These are phyloP conservation scores for Perccottus glenii DNA, from an alignment of 2,113 vertebrate genomes.

Conservation along the genomic window DNA sequence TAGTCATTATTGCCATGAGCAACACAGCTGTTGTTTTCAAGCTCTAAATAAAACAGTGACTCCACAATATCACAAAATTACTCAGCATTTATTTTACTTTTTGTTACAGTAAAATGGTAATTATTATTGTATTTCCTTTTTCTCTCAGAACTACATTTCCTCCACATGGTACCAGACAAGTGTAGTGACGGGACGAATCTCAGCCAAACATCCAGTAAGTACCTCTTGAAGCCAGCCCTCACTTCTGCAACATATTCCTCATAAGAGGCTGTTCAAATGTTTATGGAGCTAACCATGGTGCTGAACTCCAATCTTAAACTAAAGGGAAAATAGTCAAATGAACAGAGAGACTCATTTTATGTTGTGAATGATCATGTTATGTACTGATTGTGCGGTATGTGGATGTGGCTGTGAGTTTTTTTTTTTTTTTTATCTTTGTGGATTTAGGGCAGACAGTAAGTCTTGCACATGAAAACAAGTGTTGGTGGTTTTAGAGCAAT, in stretches of 20 bases:
- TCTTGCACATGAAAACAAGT: not conserved
- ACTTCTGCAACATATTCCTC: not conserved
- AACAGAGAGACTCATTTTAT: too few relatives aligned
- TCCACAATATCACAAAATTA: not conserved
- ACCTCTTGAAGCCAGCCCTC: not conserved
- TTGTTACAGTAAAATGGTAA: not conserved
- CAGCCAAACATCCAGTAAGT: conserved; percentile 82
- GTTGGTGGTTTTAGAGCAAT: conserved; percentile 1
- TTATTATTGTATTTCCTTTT: conserved; percentile 56
- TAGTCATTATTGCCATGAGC: conserved; percentile 1
- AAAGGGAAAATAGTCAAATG: not conserved
- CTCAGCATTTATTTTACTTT: not conserved
- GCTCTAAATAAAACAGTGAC: not conserved
- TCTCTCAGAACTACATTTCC: conserved; percentile 71
- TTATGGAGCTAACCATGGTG: conserved; percentile 49
- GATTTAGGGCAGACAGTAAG: not conserved
- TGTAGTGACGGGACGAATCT: conserved; percentile 88
- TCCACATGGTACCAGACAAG: conserved; percentile 83
- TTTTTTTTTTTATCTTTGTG: not conserved
- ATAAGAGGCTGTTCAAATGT: not conserved
- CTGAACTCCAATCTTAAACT: conserved; percentile 31
- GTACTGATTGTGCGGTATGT: too few relatives aligned
- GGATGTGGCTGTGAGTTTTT: too few relatives aligned
- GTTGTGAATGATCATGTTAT: too few relatives aligned
- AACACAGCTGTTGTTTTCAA: conserved; percentile 48